Base-by-base conservation (phyloP, 2,113 vertebrate genomes). In the Eptesicus fuscus region DNA sequence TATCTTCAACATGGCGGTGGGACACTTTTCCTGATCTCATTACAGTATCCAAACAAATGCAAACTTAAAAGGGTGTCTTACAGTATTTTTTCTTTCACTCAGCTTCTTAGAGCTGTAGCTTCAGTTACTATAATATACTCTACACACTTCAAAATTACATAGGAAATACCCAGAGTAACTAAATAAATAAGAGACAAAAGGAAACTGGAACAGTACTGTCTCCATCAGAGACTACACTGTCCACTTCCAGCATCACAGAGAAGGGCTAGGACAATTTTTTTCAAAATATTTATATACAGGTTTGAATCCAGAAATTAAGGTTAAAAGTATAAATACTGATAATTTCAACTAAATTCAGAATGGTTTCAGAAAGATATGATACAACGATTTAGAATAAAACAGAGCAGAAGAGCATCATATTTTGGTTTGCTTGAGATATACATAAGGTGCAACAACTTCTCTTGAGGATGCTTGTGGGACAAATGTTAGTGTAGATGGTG, bases 391-490 rank as follows among this genome's bases (percentile, higher is more conserved):
- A 98, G 98, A 98, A 98, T 97, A 98, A 95, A 94, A 97, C 98
- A 98, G 98, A 98, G 97, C 98, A 98, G 98, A 98, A 97, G 98
- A 98, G 98, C 96, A 98, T 98, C 95, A 97, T 98, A 98, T 98
- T 98, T 99, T 99, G 98, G 98, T 98, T 99, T 98, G 97, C 97
- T 98, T 98, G 98, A 98, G 98, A 98, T 98, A 98, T 98, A 98
- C 97, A 98, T 98, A 98, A 98, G 98, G 98, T 98, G 98, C 98
- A 98, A 98, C 94, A 98, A 98, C 96, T 97, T 98, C 94, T 98
- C 98, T 98, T 95, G 91, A 98, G 97, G 98, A 97, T 93, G 97
- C 96, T 97, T 95, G 96, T 97, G 97, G 95, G 98, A 98, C 96
- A 97, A 4, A 96, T 96, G 97, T 98, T 97, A 98, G 98, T 96